phyloP scores from a whole-genome alignment of 2,888 invertebrate genomes.

The Apodemia hepburni region DNA sequence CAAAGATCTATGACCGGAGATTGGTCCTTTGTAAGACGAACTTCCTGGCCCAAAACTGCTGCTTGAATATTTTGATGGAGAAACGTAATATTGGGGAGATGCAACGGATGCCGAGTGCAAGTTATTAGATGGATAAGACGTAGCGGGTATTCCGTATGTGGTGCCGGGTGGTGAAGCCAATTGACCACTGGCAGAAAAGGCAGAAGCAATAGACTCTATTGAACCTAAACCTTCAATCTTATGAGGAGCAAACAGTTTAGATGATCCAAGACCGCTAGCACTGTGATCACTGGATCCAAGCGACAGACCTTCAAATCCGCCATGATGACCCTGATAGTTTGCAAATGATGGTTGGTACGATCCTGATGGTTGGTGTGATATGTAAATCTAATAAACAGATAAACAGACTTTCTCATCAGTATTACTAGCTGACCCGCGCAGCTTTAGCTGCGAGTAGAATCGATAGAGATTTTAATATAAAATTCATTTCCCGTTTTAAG shows the following conservation, averaged over 20 bases:
- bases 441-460: too few species aligned
- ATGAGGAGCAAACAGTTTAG: slow-evolving; percentile 52
- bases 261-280: slow-evolving; percentile 45
- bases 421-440: too few species aligned
- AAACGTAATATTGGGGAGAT: slow-evolving; percentile 55
- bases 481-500: too few species aligned
- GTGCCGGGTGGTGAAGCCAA: slow-evolving; percentile 52
- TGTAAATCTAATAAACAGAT: too few species aligned
- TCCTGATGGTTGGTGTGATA: too few species aligned
- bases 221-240: slow-evolving; percentile 53
- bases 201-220: slow-evolving; percentile 48
- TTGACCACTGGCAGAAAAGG: slow-evolving; percentile 56
- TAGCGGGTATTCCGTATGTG: slow-evolving; percentile 53
- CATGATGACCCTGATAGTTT: slow-evolving; percentile 31
- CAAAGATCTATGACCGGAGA: slow-evolving; percentile 49
- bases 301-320: slow-evolving; percentile 40
- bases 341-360: slow-evolving; percentile 49
- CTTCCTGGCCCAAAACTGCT: slow-evolving; percentile 52
- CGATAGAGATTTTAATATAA: too few species aligned
- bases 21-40: slow-evolving; percentile 54
- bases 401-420: too few species aligned
- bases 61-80: slow-evolving; percentile 50
- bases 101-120: slow-evolving; percentile 54
- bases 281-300: slow-evolving; percentile 46
- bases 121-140: slow-evolving; percentile 47